Evolutionary conservation across 2,113 vertebrate genomes (phyloP).

Genomic region (Hippocampus zosterae): DNA sequence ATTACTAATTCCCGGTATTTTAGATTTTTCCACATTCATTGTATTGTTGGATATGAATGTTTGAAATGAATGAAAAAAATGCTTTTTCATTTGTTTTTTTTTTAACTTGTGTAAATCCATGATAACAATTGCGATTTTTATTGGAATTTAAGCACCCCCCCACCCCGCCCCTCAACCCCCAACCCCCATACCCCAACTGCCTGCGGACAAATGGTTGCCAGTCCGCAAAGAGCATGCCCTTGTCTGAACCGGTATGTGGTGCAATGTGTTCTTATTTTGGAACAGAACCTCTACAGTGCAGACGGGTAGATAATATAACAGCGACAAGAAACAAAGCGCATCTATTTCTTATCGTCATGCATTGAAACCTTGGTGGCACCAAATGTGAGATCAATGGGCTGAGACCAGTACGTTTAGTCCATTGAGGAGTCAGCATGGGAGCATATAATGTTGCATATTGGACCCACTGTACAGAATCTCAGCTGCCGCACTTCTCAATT

Average conservation of each 20-base stretch:
- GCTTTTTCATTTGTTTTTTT: no score
- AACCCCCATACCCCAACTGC: no score
- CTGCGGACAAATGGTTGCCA: neutral
- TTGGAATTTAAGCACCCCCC: no score
- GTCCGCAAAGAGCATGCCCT: no score
- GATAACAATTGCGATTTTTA: no score
- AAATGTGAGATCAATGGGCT: slow-evolving; percentile 52
- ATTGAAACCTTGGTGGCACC: slow-evolving; percentile 45
- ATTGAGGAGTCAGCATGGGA: slow-evolving; percentile 43
- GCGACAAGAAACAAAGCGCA: neutral
- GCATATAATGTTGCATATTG: slow-evolving; percentile 52
- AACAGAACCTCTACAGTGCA: neutral
- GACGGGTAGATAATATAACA: slow-evolving; percentile 4
- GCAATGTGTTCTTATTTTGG: neutral
- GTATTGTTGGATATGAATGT: no score
- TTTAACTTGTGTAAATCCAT: no score
- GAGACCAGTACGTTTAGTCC: slow-evolving; percentile 34
- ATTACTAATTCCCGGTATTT: no score
- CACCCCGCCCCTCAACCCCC: no score
- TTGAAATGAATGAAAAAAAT: no score
- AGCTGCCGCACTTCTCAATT: slow-evolving; percentile 40
- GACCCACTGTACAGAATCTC: slow-evolving; percentile 19
- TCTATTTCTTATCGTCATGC: slow-evolving; percentile 37
- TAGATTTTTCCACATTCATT: no score
- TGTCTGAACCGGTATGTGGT: no score